A percentile compares a stretch with the other conserved stretches of the same genome.
phyloP scores from a whole-genome alignment of 2,113 vertebrate species.

The Pluvianellus socialis region DNA sequence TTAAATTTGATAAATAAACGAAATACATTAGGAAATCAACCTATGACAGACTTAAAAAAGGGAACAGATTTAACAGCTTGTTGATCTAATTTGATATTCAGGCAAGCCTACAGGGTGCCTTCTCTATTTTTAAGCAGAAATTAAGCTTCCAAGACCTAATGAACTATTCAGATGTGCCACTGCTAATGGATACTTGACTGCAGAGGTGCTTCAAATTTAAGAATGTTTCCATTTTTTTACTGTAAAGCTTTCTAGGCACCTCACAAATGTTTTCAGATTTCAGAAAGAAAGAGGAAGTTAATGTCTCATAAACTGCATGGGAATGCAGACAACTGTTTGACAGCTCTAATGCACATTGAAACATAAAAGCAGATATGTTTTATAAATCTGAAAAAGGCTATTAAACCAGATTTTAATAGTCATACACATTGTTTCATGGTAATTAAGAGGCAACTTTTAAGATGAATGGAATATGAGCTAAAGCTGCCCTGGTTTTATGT shows the following conservation, averaged over 20 bases:
- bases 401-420: background rate
- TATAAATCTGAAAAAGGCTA: background rate
- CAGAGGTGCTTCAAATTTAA: background rate
- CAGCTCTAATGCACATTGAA: background rate
- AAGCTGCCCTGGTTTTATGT: background rate
- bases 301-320: background rate
- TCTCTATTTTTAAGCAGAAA: background rate
- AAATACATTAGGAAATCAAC: background rate
- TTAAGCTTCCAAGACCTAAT: background rate
- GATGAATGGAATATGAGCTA: background rate
- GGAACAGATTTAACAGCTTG: background rate
- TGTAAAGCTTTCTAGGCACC: background rate
- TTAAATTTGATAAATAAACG: background rate
- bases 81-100: background rate
- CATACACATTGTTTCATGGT: background rate
- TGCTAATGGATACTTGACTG: background rate
- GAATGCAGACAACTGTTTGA: background rate
- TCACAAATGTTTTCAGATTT: background rate
- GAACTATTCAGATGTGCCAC: background rate
- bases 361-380: background rate
- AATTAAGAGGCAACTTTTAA: background rate
- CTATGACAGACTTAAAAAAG: background rate
- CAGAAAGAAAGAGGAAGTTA: background rate
- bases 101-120: background rate
- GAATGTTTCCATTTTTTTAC: background rate